Conservation (phyloP, 2,888 invertebrate genomes). For the Oxystoma pomonae region DNA sequence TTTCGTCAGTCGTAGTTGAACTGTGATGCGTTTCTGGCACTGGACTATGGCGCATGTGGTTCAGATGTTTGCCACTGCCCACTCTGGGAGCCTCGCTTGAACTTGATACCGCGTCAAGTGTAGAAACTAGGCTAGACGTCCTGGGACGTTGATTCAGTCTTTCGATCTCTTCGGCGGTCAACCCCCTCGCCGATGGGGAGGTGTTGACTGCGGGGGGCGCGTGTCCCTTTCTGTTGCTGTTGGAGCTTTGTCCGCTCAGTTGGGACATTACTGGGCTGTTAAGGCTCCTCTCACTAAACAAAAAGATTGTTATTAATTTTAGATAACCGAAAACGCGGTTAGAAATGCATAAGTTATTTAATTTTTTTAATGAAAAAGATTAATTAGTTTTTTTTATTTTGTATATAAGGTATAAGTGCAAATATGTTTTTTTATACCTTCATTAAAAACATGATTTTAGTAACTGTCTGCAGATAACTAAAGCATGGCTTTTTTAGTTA, state of each 20-base stretch:
- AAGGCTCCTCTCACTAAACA: conserved; percentile 78
- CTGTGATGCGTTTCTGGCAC: conserved; percentile 69
- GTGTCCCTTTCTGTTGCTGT: conserved; percentile 59
- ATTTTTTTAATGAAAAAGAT: too few relatives aligned
- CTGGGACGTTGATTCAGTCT: conserved; percentile 70
- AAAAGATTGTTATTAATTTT: too few relatives aligned
- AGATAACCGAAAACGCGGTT: too few relatives aligned
- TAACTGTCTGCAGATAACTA: too few relatives aligned
- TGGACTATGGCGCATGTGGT: conserved; percentile 50
- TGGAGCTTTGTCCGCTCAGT: conserved; percentile 80
- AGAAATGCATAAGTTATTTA: too few relatives aligned
- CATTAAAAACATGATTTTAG: too few relatives aligned
- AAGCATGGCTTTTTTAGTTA: too few relatives aligned
- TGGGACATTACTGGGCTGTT: conserved; percentile 93
- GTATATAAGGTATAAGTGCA: too few relatives aligned
- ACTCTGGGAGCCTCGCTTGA: conserved; percentile 77
- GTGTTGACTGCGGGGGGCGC: conserved; percentile 66
- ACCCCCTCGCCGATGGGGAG: conserved; percentile 70
- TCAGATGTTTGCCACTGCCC: conserved; percentile 60
- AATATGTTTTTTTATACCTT: too few relatives aligned
- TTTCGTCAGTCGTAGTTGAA: conserved; percentile 86
- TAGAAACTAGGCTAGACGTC: conserved; percentile 86
- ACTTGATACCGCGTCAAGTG: conserved; percentile 90
- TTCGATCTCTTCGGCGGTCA: conserved; percentile 92
- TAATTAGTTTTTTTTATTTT: too few relatives aligned